Base-by-base conservation (phyloP, 2,113 vertebrate species). In the Spea multiplicata region DNA sequence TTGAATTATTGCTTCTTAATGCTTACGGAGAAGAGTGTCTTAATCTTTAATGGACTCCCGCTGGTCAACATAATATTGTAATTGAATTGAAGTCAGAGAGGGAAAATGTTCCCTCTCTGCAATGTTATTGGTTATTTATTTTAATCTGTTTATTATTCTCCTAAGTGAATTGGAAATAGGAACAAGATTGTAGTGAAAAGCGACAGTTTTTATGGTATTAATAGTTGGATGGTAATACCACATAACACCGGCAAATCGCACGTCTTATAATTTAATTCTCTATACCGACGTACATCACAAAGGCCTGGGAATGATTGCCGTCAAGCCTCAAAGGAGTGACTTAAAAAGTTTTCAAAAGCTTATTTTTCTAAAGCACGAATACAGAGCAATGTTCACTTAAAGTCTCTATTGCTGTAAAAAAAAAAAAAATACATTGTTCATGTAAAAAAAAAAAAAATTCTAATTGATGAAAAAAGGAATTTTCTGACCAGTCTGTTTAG, bases 1-100 rank as follows among this genome's bases (percentile, higher is more conserved):
- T 70, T 78, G 68, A 78, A 72, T 72, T 68, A 78, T 72, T 78
- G 69, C 76, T 65, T 55, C 13, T n/a, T 62, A 45, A 13, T 14
- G 65, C 75, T 61, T 48, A 44, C 59, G 30, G 13, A 64, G 45
- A 59, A 62, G 50, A 68, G 59, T 66, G 61, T 53, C 76, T 78
- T 53, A 72, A 72, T 78, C 48, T 78, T 78, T 78, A 78, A 78
- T 78, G 61, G 69, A 47, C 30, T 66, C 76, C 59, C 12, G 76
- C 76, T 65, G 59, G 69, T 65, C 76, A 52, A 69, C 68, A 78
- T 78, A 78, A 70, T 68, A 78, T 52, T 66, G 49, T 78, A 16
- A 78, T 78, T 72, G 72, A 72, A 72, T 72, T 71, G 76, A 57
- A 65, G 61, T 16, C 2, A 55, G 59, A n/a, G 30, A 12, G 67